Evolutionary conservation across 2,797 vertebrate genomes (phyloP), one percentile per base, ranked within the genome.

Genomic region (Fringilla coelebs): DNA sequence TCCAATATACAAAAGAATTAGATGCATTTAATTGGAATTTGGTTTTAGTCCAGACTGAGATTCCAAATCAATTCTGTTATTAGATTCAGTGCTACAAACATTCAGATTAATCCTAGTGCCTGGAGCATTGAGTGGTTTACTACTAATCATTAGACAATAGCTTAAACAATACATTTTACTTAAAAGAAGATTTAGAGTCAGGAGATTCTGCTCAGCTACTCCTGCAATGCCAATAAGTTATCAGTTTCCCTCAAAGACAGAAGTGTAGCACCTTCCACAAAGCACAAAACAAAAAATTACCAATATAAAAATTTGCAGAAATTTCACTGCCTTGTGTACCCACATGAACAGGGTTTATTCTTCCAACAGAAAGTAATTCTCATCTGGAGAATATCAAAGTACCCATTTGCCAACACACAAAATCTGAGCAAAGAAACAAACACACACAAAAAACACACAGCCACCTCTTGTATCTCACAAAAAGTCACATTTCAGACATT

Each of bases 391-490:
- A 54, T 8, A 80, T 32, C 11, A 2, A 52, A 48, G 10, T 7
- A 24, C 1, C 46, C 6, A 1, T 38, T 20, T 36, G 38, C 4
- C 20, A 58, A 72, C 11, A 68, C 17, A 46, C 15, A 46, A 54
- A 51, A 67, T 36, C n/a, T 3, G 16, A 57, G 63, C 65, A 71
- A 63, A 71, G 15, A 51, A 32, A 67, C 4, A 17, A 32, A 48
- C 11, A 55, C 16, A 65, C 11, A 48, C 8, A n/a, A 43, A 43
- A 67, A 46, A 52, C 34, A 28, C 1, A 21, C 13, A 66, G 36
- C 13, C 40, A 71, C 6, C 10, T 38, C 74, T 15, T 25, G 3
- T 1, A 13, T 0, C 13, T 12, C 55, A 49, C 1, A 45, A 36
- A 72, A 74, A 68, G 36, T 6, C 76, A n/a, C 22, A 29, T 6